A percentile compares a stretch with the other conserved stretches of the same genome.
phyloP scores from a whole-genome alignment of 1,140 invertebrate genomes.

The Megathymus violae region DNA sequence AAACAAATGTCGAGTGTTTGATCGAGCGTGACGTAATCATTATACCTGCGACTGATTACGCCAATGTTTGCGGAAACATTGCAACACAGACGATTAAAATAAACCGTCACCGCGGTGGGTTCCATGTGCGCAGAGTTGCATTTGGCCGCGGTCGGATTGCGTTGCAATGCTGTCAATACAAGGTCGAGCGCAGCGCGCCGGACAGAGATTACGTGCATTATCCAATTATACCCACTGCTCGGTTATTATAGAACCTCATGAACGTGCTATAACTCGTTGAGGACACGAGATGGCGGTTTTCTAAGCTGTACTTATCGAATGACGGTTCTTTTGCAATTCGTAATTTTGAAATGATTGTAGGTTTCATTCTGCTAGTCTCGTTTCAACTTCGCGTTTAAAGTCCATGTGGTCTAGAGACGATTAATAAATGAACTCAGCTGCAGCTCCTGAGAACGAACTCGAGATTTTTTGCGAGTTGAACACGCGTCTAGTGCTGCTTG shows the following conservation, averaged over 20 bases:
- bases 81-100: slow-evolving; percentile 16
- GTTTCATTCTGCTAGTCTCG: too few species aligned
- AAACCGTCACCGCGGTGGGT: slow-evolving; percentile 3
- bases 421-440: too few species aligned
- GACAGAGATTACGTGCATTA: slow-evolving; percentile 66
- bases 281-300: slow-evolving; percentile 11
- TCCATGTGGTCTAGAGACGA: too few species aligned
- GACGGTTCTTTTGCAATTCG: neutral
- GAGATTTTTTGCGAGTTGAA: too few species aligned
- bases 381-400: too few species aligned
- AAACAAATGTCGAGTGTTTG: slow-evolving; percentile 35
- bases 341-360: too few species aligned
- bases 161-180: slow-evolving; percentile 48
- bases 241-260: slow-evolving; percentile 24
- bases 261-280: neutral
- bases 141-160: slow-evolving; percentile 19
- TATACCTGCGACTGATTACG: neutral
- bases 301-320: slow-evolving; percentile 11
- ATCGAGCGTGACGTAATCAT: neutral
- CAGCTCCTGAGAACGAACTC: too few species aligned
- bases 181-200: slow-evolving; percentile 57
- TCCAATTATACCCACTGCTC: slow-evolving; percentile 64
- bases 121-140: slow-evolving; percentile 1
- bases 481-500: too few species aligned
- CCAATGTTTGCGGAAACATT: slow-evolving; percentile 22